Conservation (phyloP, 2,888 invertebrate species). For the Yponomeuta malinellus region DNA sequence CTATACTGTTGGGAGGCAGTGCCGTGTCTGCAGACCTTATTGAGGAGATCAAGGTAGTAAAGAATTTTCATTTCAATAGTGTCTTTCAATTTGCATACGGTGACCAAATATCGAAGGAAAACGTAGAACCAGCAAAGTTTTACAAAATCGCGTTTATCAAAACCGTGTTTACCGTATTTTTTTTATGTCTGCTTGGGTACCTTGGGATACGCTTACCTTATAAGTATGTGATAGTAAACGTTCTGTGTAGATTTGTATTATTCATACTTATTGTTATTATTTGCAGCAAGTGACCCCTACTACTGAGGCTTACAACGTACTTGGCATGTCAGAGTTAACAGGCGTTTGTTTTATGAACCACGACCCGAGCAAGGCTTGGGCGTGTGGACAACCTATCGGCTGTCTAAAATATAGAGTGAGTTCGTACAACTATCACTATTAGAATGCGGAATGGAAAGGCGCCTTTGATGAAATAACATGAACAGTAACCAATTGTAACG, state of each 20-base stretch:
- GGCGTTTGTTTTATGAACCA: slow-evolving; percentile 34
- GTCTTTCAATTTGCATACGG: no score
- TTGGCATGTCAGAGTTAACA: slow-evolving; percentile 54
- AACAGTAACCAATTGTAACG: background rate
- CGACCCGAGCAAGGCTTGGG: slow-evolving; percentile 27
- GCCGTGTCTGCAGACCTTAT: slow-evolving; percentile 39
- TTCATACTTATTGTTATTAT: background rate
- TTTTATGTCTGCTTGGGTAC: no score
- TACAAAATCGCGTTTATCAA: no score
- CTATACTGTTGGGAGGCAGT: slow-evolving; percentile 44
- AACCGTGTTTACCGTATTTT: no score
- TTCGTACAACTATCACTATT: background rate
- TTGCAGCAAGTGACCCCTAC: slow-evolving; percentile 37
- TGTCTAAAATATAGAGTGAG: slow-evolving; percentile 47
- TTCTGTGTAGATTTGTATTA: no score
- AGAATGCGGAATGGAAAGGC: background rate
- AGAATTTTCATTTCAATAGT: no score
- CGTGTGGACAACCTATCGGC: slow-evolving; percentile 40
- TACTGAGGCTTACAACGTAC: slow-evolving; percentile 38
- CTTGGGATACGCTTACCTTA: no score
- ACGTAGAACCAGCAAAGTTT: no score
- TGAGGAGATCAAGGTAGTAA: slow-evolving; percentile 42
- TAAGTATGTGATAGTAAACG: no score
- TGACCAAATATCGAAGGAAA: no score
- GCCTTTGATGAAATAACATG: background rate